These are phyloP conservation scores for Bombus fervidus DNA, from an alignment of 1,140 invertebrate species.

Conservation along the genomic window DNA sequence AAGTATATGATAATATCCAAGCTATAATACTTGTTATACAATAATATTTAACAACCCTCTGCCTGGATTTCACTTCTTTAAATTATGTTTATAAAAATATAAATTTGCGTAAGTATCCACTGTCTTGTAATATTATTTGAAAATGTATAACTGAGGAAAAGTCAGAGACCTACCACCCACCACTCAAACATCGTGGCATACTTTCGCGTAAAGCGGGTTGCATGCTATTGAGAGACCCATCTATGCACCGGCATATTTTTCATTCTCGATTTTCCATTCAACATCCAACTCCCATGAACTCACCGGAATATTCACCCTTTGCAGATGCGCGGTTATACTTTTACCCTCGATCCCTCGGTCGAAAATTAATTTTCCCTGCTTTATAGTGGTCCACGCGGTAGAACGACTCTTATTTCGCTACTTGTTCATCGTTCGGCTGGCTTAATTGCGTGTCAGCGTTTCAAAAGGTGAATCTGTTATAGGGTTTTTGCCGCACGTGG, in stretches of 20 bases:
- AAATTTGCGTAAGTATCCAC: neutral
- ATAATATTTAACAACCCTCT: too few relatives aligned
- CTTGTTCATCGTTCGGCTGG: neutral
- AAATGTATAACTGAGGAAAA: neutral
- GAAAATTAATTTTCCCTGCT: neutral
- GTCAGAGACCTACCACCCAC: too few relatives aligned
- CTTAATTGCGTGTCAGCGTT: neutral
- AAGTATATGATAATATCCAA: too few relatives aligned
- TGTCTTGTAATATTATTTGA: too few relatives aligned
- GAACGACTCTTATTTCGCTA: neutral
- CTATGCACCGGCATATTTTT: neutral
- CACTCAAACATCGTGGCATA: neutral
- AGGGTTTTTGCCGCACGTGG: neutral
- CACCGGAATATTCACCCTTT: neutral
- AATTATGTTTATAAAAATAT: too few relatives aligned
- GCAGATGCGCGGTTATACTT: too few relatives aligned
- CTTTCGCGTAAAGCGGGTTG: constrained; percentile 14
- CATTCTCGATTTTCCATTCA: neutral
- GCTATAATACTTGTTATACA: too few relatives aligned
- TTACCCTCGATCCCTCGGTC: too few relatives aligned
- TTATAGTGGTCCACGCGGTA: too few relatives aligned
- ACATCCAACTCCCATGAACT: neutral
- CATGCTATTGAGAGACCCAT: neutral
- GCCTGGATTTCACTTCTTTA: too few relatives aligned
- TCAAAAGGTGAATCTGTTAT: neutral